Evolutionary conservation across 2,888 invertebrate species (phyloP).

Genomic region (Oscheius sp.): DNA sequence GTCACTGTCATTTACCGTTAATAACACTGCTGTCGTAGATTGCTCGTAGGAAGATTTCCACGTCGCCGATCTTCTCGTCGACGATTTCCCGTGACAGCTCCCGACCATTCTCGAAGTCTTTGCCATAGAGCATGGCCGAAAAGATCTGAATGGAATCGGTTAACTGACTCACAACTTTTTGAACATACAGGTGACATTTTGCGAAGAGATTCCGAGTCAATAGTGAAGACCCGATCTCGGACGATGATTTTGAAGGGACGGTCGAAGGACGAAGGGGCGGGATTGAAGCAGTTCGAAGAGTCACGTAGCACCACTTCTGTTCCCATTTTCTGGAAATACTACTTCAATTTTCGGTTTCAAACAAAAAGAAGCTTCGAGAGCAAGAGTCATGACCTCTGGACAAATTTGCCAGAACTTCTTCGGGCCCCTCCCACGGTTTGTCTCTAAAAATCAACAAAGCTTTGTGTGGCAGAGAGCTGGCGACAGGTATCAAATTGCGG

Average conservation of each 20-base stretch:
- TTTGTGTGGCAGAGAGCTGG: too few relatives aligned
- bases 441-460: too few relatives aligned
- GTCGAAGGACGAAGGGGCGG: conserved; percentile 52
- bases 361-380: neutral
- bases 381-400: neutral
- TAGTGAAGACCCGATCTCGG: conserved; percentile 52
- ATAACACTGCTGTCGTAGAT: conserved; percentile 62
- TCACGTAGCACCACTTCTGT: conserved; percentile 49
- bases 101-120: conserved; percentile 66
- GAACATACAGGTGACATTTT: conserved; percentile 54
- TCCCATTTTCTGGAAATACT: conserved; percentile 40
- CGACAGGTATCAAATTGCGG: conserved; percentile 1
- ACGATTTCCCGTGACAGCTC: conserved; percentile 68
- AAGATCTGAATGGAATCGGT: conserved; percentile 50
- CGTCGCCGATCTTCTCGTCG: conserved; percentile 66
- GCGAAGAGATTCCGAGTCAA: conserved; percentile 59
- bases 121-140: conserved; percentile 68
- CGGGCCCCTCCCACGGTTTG: too few relatives aligned
- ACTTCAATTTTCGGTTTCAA: neutral
- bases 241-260: conserved; percentile 60
- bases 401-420: too few relatives aligned
- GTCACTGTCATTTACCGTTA: conserved; percentile 41
- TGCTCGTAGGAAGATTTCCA: conserved; percentile 62
- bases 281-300: conserved; percentile 42
- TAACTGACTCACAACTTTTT: neutral